These are phyloP conservation scores for Argyresthia goedartella DNA, from an alignment of 2,888 invertebrate species.

Conservation along the genomic window DNA sequence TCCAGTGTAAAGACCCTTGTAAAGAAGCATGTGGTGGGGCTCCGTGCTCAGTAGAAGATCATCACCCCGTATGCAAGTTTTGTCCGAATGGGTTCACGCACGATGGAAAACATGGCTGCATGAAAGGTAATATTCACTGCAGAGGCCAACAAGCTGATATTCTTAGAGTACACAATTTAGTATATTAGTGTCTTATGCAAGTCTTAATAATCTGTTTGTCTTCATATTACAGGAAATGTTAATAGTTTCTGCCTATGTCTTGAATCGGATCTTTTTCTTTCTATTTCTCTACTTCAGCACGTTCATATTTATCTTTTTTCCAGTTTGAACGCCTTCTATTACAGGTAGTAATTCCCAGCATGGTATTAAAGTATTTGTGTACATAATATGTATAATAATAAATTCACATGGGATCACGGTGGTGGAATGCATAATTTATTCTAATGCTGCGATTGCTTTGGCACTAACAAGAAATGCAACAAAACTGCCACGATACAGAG, in stretches of 20 bases:
- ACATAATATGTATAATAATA: conserved; percentile 39
- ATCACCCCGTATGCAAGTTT: conserved; percentile 95
- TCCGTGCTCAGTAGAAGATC: conserved; percentile 94
- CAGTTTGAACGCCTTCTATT: conserved; percentile 56
- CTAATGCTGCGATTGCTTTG: conserved; percentile 47
- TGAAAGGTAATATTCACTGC: conserved; percentile 84
- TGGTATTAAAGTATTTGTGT: conserved; percentile 35
- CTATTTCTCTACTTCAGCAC: conserved; percentile 60
- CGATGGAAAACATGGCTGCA: conserved; percentile 93
- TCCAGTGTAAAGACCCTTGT: conserved; percentile 93
- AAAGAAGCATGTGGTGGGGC: conserved; percentile 87
- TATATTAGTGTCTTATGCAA: conserved; percentile 44
- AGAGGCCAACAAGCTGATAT: conserved; percentile 30
- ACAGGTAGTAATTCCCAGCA: conserved; percentile 59
- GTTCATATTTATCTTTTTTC: conserved; percentile 55
- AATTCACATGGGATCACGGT: conserved; percentile 43
- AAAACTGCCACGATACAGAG: conserved; percentile 67
- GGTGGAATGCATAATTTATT: conserved; percentile 15
- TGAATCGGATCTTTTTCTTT: conserved; percentile 58
- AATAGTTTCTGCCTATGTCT: conserved; percentile 61
- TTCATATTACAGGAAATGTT: conserved; percentile 69
- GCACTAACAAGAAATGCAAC: conserved; percentile 46
- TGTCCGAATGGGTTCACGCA: conserved; percentile 94
- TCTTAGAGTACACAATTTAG: conserved; percentile 28
- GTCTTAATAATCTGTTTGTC: conserved; percentile 65